Evolutionary conservation across 2,113 vertebrate genomes (phyloP).

Genomic region (Sturnus vulgaris): DNA sequence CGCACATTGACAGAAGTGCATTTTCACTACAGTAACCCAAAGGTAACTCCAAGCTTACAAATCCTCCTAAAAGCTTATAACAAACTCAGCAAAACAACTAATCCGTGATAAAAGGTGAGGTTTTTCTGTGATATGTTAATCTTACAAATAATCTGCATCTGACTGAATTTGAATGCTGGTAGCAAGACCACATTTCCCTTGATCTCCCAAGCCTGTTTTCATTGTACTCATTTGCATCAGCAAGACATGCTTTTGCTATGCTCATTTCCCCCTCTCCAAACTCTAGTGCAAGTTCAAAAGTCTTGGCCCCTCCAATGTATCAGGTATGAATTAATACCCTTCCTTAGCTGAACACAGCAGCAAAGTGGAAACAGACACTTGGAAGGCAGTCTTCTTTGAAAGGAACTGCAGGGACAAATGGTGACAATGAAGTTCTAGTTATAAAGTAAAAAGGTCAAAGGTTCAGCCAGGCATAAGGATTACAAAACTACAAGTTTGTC

Average conservation of each 20-base stretch:
- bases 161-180: neutral
- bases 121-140: neutral
- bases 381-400: slow-evolving; percentile 69
- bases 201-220: slow-evolving; percentile 25
- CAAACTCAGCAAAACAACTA: neutral
- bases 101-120: neutral
- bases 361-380: slow-evolving; percentile 82
- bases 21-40: neutral
- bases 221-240: slow-evolving; percentile 54
- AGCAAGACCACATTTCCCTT: slow-evolving; percentile 9
- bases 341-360: slow-evolving; percentile 73
- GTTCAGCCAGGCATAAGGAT: slow-evolving; percentile 75
- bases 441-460: slow-evolving; percentile 73
- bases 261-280: slow-evolving; percentile 65
- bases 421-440: slow-evolving; percentile 72
- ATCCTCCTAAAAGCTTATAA: neutral
- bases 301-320: slow-evolving; percentile 66
- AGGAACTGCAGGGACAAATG: slow-evolving; percentile 60
- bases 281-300: slow-evolving; percentile 73
- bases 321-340: slow-evolving; percentile 81
- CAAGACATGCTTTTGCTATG: slow-evolving; percentile 62
- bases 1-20: fast-evolving
- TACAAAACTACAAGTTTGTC: slow-evolving; percentile 74
- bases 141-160: slow-evolving; percentile 46
- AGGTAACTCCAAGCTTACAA: neutral